Base-by-base conservation (phyloP, 2,113 vertebrate species). In the Chaetorhynchus papuensis region DNA sequence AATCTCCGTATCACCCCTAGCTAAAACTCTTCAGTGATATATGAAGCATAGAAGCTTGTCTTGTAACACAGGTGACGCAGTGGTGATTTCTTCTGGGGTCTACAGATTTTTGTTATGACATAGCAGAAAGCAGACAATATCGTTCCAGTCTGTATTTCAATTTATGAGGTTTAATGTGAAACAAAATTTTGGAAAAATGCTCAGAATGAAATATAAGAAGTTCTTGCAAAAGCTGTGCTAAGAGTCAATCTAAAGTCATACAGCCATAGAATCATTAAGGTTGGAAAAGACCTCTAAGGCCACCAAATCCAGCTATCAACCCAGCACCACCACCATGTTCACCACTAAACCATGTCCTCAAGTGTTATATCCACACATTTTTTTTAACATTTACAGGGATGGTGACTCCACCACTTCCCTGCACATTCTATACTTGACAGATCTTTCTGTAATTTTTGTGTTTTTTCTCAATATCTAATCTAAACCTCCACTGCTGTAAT, bases 21-120 rank as follows among this genome's bases (percentile, higher is more conserved):
- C 9, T 0, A 0, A n/a, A 68, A 60, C 3, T 11, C 2, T 24
- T 1, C 11, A n/a, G 22, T 15, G 21, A 19, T 26, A 30, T 2
- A 5, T 16, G 37, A 47, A 42, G 9, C 3, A 2, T 1, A 17
- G 37, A 28, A 14, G 1, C 13, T 24, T 70, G 52, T 16, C 50
- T 85, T 9, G 1, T 60, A 23, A 30, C 3, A 6, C 41, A 22
- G 28, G 15, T 37, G 28, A 8, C 10, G 4, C 0, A 5, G 17
- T 1, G 7, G 11, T 31, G 0, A 49, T 45, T 86, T 66, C 27
- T 59, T 59, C 8, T 33, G 31, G 7, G 3, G 8, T 69, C 37
- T 49, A 13, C 16, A 12, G 11, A 1, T 47, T 35, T 79, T 22
- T 7, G 4, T 59, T 23, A 26, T 6, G 13, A 11, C 26, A 3